A percentile compares a stretch with the other conserved stretches of the same genome.
Conservation (phyloP, 2,113 vertebrate species). For the Bungarus multicinctus region DNA sequence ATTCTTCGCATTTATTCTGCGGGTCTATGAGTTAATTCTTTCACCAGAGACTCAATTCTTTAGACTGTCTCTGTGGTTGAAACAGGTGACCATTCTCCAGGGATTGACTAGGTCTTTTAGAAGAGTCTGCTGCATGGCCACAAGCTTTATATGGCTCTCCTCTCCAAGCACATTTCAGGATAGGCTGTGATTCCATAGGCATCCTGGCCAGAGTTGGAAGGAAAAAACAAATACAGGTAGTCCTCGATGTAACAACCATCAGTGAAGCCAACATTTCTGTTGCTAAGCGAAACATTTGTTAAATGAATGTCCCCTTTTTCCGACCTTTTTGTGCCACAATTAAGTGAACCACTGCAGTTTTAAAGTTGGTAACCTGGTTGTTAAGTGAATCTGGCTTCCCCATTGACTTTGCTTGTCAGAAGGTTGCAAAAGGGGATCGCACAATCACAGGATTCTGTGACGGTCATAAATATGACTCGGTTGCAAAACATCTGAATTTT, state of each 20-base stretch:
- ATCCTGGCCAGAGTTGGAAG: background rate
- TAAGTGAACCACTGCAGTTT: background rate
- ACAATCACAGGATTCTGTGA: background rate
- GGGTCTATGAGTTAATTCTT: constrained; percentile 79
- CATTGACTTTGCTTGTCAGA: background rate
- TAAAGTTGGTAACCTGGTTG: background rate
- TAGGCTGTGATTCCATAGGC: background rate
- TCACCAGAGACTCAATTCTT: constrained; percentile 79
- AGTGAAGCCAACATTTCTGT: background rate
- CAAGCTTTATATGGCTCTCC: background rate
- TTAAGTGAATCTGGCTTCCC: background rate
- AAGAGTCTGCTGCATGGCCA: background rate
- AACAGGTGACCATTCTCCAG: background rate
- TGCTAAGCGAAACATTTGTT: background rate
- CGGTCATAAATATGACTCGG: background rate
- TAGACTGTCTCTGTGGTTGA: background rate
- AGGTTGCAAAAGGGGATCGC: too few species aligned
- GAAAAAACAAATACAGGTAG: background rate
- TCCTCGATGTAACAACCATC: background rate
- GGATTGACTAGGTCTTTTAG: background rate
- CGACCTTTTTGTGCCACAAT: background rate
- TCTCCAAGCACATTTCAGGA: background rate
- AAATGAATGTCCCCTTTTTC: background rate
- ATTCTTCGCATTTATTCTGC: background rate
- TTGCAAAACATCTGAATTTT: background rate